These are phyloP conservation scores for Littorina saxatilis DNA, from an alignment of 1,140 invertebrate species.

Conservation along the genomic window DNA sequence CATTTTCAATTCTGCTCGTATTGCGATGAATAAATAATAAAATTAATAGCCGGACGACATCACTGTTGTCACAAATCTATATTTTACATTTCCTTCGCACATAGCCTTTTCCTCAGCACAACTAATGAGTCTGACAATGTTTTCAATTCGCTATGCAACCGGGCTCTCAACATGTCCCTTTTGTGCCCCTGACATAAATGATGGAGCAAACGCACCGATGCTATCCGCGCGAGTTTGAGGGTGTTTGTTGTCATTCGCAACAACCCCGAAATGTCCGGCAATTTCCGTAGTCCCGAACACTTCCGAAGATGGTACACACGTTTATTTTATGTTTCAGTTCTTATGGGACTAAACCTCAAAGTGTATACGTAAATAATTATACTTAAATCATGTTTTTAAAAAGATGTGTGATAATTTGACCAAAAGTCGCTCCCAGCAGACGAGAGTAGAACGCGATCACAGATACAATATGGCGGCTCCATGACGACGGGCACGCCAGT, in stretches of 20 bases:
- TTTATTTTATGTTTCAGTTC: not conserved
- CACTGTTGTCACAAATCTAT: not conserved
- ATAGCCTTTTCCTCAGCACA: not conserved
- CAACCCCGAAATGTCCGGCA: not conserved
- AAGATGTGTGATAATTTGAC: not conserved
- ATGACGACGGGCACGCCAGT: constrained; percentile 44
- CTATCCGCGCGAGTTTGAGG: not conserved
- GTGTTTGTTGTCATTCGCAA: constrained; percentile 36
- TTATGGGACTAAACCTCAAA: not conserved
- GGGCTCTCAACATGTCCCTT: too few relatives aligned
- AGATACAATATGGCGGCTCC: constrained; percentile 45
- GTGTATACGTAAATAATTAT: not conserved
- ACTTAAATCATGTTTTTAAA: not conserved
- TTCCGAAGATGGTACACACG: not conserved
- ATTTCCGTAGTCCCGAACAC: not conserved
- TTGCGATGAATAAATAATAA: not conserved
- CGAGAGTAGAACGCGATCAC: constrained; percentile 11
- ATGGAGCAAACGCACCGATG: not conserved
- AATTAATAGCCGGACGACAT: too few relatives aligned
- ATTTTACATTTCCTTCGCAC: not conserved
- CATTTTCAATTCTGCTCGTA: not conserved
- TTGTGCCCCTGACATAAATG: not conserved
- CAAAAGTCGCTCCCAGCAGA: not conserved
- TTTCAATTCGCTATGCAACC: not conserved
- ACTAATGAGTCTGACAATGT: not conserved